phyloP scores from a whole-genome alignment of 2,797 vertebrate species.

The Heliangelus exortis region DNA sequence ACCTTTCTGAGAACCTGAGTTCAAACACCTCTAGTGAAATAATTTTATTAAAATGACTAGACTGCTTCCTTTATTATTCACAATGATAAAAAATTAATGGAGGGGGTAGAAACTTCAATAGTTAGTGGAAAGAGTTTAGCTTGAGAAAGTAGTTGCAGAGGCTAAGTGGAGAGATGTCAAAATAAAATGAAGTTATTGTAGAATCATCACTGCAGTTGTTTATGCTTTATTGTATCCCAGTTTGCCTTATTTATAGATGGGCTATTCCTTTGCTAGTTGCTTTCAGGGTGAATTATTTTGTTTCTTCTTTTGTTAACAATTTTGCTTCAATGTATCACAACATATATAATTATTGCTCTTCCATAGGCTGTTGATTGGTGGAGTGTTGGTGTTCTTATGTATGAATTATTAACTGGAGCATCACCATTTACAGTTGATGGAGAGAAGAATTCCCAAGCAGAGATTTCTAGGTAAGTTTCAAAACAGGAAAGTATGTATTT shows the following conservation, averaged over 20 bases:
- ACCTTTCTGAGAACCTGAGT: not conserved
- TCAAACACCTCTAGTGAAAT: not conserved
- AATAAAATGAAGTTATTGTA: not conserved
- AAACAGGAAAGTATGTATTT: not conserved
- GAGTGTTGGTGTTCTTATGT: slow-evolving; percentile 98
- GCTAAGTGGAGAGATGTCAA: not conserved
- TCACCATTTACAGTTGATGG: slow-evolving; percentile 98
- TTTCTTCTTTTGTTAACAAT: not conserved
- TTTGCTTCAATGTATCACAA: not conserved
- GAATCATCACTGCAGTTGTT: not conserved
- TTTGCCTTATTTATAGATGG: not conserved
- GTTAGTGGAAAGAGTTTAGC: not conserved
- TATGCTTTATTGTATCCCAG: not conserved
- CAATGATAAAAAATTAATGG: not conserved
- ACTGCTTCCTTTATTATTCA: not conserved
- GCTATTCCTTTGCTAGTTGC: not conserved
- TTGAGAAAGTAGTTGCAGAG: not conserved
- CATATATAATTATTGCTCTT: slow-evolving; percentile 19
- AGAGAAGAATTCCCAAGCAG: slow-evolving; percentile 95
- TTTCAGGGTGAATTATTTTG: not conserved
- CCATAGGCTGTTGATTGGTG: slow-evolving; percentile 98
- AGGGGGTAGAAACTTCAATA: not conserved
- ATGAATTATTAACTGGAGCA: slow-evolving; percentile 95
- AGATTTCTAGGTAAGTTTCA: slow-evolving; percentile 91
- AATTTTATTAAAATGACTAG: not conserved